Evolutionary conservation across 2,797 vertebrate species (phyloP).

Genomic region (Amblyopsis hoosieri): DNA sequence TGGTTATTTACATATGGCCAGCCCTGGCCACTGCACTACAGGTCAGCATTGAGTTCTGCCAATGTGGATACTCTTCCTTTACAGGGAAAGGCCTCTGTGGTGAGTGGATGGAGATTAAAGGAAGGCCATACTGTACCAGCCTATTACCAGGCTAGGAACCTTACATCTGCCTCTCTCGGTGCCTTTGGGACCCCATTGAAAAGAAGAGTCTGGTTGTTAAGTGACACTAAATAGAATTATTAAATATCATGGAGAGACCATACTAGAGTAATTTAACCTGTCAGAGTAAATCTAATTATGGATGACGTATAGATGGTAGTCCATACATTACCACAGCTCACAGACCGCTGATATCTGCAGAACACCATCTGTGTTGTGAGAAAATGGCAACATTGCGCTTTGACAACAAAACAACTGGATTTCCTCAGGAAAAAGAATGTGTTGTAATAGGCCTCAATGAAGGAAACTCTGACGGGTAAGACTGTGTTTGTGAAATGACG

Average conservation of each 20-base stretch:
- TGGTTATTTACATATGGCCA: slow-evolving; percentile 1
- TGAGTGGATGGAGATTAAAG: slow-evolving; percentile 22
- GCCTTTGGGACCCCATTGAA: slow-evolving; percentile 35
- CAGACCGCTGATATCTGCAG: slow-evolving; percentile 39
- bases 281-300: slow-evolving; percentile 69
- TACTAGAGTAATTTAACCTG: slow-evolving; percentile 65
- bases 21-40: slow-evolving; percentile 21
- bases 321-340: slow-evolving; percentile 56
- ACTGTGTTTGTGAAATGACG: slow-evolving; percentile 15
- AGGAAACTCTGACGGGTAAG: slow-evolving; percentile 2
- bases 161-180: slow-evolving; percentile 11
- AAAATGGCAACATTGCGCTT: slow-evolving; percentile 28
- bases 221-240: slow-evolving; percentile 63
- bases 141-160: too few species aligned
- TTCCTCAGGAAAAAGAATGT: slow-evolving; percentile 31
- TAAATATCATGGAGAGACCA: slow-evolving; percentile 64
- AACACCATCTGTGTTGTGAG: slow-evolving; percentile 20
- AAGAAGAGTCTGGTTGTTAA: slow-evolving; percentile 52
- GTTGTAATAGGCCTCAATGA: not conserved
- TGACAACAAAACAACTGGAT: slow-evolving; percentile 39
- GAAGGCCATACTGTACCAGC: not conserved
- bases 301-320: slow-evolving; percentile 65
- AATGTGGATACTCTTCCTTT: slow-evolving; percentile 2
- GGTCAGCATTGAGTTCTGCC: slow-evolving; percentile 32
- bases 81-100: slow-evolving; percentile 21